phyloP scores from a whole-genome alignment of 2,113 vertebrate genomes.

The Syrmaticus mikado region DNA sequence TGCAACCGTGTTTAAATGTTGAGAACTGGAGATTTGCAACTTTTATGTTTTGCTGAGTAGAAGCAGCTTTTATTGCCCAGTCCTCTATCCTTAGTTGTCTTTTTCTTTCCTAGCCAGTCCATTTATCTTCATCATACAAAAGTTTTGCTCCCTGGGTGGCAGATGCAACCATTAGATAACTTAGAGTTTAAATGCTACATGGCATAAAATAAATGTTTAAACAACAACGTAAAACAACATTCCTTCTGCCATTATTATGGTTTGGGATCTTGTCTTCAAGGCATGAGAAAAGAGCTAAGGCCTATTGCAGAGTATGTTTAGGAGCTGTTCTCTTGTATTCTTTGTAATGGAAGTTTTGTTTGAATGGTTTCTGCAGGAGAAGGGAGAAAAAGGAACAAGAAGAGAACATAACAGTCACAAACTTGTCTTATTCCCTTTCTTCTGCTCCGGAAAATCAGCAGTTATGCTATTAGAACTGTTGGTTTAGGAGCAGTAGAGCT shows the following conservation, averaged over 20 bases:
- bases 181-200: neutral
- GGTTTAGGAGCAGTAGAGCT: neutral
- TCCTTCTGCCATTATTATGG: neutral
- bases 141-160: neutral
- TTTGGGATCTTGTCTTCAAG: neutral
- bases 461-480: neutral
- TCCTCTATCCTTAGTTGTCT: neutral
- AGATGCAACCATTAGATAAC: neutral
- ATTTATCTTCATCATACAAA: neutral
- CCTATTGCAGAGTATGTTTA: neutral
- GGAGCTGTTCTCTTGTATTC: neutral
- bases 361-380: neutral
- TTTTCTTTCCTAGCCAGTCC: neutral
- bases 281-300: neutral
- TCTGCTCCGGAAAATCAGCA: neutral
- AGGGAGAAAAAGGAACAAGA: neutral
- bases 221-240: neutral
- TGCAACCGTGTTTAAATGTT: neutral
- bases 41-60: neutral
- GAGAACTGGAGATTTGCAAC: neutral
- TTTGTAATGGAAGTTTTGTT: neutral
- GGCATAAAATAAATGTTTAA: neutral
- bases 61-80: neutral
- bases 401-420: neutral
- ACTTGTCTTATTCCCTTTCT: neutral